phyloP scores from a whole-genome alignment of 2,797 vertebrate genomes.

The Philypnodon macrostomus region DNA sequence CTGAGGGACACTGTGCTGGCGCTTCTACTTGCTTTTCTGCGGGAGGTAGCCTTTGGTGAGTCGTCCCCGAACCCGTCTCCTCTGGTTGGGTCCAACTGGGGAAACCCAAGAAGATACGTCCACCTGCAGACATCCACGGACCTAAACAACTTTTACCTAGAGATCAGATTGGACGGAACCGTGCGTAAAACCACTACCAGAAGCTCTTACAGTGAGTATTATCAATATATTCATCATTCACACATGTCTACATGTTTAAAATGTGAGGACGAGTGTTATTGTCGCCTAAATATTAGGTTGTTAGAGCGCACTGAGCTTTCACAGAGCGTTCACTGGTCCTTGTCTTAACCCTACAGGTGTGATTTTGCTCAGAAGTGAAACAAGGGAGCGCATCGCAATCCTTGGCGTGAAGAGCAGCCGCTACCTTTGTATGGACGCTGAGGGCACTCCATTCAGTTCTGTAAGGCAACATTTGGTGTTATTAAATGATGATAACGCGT shows the following conservation, averaged over 20 bases:
- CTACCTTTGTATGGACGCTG: conserved; percentile 88
- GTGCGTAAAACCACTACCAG: conserved; percentile 83
- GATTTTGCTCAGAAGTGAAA: conserved; percentile 85
- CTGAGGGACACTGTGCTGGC: conserved; percentile 62
- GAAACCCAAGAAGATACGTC: conserved; percentile 79
- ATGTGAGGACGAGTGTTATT: no score
- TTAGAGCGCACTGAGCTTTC: no score
- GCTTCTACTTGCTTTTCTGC: conserved; percentile 68
- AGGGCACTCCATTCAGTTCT: conserved; percentile 87
- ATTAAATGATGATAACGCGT: neutral
- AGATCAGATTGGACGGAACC: conserved; percentile 85
- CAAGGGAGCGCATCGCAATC: conserved; percentile 85
- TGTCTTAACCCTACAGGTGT: conserved; percentile 76
- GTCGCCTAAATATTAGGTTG: no score
- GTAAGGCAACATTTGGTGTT: conserved; percentile 70
- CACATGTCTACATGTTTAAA: no score
- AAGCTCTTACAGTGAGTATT: conserved; percentile 92
- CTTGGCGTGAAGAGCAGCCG: conserved; percentile 87
- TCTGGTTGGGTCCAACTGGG: conserved; percentile 84
- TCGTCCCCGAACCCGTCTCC: conserved; percentile 84
- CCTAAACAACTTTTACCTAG: conserved; percentile 89
- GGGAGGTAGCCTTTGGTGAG: conserved; percentile 56
- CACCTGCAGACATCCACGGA: conserved; percentile 91
- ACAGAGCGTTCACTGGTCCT: no score
- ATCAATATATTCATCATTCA: no score